These are phyloP conservation scores for Spilarctia lutea DNA, from an alignment of 2,888 invertebrate species.

Conservation along the genomic window DNA sequence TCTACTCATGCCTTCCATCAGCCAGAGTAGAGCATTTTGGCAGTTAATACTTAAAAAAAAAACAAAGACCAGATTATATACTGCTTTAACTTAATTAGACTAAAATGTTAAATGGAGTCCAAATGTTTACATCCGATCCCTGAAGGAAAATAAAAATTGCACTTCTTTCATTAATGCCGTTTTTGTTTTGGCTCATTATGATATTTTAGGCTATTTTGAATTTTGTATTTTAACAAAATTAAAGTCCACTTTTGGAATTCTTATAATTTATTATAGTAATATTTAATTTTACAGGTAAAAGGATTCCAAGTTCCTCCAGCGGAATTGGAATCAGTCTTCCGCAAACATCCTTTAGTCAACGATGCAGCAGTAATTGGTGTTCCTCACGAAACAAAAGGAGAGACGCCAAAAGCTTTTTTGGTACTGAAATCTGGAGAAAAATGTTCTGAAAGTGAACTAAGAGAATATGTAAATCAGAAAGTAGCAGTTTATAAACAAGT, in stretches of 20 bases:
- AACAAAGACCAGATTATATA: background rate
- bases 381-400: slow-evolving; percentile 89
- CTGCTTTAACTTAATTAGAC: background rate
- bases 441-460: slow-evolving; percentile 84
- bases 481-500: slow-evolving; percentile 93
- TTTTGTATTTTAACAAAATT: background rate
- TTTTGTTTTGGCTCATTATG: no score
- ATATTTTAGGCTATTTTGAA: background rate
- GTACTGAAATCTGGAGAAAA: slow-evolving; percentile 75
- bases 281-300: slow-evolving; percentile 81
- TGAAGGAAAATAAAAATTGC: background rate
- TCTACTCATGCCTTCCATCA: no score
- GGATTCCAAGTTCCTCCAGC: slow-evolving; percentile 95
- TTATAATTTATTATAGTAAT: background rate
- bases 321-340: slow-evolving; percentile 92
- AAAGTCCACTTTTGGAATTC: background rate
- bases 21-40: no score
- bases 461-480: slow-evolving; percentile 88
- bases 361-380: slow-evolving; percentile 96
- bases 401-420: slow-evolving; percentile 92
- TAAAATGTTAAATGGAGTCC: background rate
- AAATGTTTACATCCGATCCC: background rate
- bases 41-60: no score
- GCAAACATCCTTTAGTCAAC: slow-evolving; percentile 90
- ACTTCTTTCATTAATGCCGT: background rate